Percentiles rank a stretch among this genome's conserved stretches.
These are phyloP conservation scores for Drosophila colorata DNA, from an alignment of 2,888 invertebrate species.

Conservation along the genomic window DNA sequence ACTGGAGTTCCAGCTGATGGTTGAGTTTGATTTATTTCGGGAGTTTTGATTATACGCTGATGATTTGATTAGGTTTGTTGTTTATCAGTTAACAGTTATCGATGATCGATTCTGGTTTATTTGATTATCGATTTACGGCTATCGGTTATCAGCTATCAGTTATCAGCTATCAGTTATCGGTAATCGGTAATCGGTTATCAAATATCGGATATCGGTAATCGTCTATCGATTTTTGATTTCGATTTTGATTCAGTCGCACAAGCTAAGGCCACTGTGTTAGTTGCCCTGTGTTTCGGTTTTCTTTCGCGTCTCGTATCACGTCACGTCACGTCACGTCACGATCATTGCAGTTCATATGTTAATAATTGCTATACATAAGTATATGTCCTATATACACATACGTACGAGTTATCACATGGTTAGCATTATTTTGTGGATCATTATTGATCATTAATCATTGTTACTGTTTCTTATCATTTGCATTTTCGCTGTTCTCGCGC, in stretches of 20 bases:
- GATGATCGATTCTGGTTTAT: constrained; percentile 35
- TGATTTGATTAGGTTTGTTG: constrained; percentile 24
- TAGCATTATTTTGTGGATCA: constrained; percentile 39
- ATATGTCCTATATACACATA: constrained; percentile 74
- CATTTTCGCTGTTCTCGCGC: constrained; percentile 8
- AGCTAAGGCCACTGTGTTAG: constrained; percentile 76
- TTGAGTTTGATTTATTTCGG: constrained; percentile 19
- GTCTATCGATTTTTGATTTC: constrained; percentile 47
- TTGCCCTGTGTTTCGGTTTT: constrained; percentile 54
- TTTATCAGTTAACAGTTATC: constrained; percentile 39
- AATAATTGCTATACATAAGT: constrained; percentile 68
- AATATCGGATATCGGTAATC: constrained; percentile 44
- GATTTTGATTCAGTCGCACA: constrained; percentile 73
- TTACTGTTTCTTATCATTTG: constrained; percentile 44
- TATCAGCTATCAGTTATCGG: constrained; percentile 39
- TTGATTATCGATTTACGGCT: constrained; percentile 37
- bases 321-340: constrained; percentile 53
- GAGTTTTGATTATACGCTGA: constrained; percentile 30
- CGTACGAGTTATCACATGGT: constrained; percentile 76
- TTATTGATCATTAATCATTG: constrained; percentile 47
- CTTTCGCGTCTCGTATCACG: constrained; percentile 36
- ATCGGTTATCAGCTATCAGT: constrained; percentile 43
- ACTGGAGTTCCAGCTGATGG: constrained; percentile 25
- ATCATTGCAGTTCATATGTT: constrained; percentile 60
- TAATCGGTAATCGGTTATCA: constrained; percentile 44